Percentiles rank a stretch among this genome's conserved stretches.
Evolutionary conservation across 2,888 invertebrate species (phyloP).

Genomic region (Amblyteles armatorius): DNA sequence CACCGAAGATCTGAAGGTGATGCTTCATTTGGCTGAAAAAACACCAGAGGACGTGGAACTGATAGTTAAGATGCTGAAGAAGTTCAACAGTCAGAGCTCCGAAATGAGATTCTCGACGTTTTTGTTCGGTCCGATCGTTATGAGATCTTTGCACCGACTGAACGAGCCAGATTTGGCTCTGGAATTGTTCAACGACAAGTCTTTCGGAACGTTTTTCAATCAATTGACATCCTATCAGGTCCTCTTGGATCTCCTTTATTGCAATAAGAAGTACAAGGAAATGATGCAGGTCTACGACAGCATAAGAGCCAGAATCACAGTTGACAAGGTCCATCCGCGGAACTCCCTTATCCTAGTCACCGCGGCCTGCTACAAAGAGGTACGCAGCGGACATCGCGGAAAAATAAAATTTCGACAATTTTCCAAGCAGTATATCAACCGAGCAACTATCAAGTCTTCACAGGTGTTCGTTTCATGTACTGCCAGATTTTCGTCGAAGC

Average conservation of each 20-base stretch:
- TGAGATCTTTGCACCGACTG: conserved; percentile 91
- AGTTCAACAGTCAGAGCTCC: conserved; percentile 90
- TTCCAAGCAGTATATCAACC: neutral
- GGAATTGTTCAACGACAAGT: conserved; percentile 88
- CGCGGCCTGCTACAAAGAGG: conserved; percentile 92
- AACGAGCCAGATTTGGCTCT: conserved; percentile 90
- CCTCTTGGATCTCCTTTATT: conserved; percentile 90
- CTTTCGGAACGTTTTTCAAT: conserved; percentile 89
- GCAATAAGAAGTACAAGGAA: conserved; percentile 89
- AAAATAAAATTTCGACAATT: neutral
- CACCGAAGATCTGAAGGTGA: conserved; percentile 94
- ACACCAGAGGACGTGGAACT: conserved; percentile 88
- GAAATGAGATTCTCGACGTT: conserved; percentile 92
- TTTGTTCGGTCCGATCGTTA: conserved; percentile 93
- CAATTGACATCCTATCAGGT: conserved; percentile 89
- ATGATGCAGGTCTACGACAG: conserved; percentile 88
- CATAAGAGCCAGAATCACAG: conserved; percentile 87
- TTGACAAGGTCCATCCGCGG: conserved; percentile 89
- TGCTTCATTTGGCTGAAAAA: conserved; percentile 89
- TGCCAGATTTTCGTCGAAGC: no score
- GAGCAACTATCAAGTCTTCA: no score
- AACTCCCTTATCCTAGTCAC: conserved; percentile 89
- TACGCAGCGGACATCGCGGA: conserved; percentile 78
- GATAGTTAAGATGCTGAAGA: conserved; percentile 89
- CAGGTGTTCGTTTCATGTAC: neutral